Base-by-base conservation (phyloP, 2,888 invertebrate genomes). In the Hirtodrosophila confusa region DNA sequence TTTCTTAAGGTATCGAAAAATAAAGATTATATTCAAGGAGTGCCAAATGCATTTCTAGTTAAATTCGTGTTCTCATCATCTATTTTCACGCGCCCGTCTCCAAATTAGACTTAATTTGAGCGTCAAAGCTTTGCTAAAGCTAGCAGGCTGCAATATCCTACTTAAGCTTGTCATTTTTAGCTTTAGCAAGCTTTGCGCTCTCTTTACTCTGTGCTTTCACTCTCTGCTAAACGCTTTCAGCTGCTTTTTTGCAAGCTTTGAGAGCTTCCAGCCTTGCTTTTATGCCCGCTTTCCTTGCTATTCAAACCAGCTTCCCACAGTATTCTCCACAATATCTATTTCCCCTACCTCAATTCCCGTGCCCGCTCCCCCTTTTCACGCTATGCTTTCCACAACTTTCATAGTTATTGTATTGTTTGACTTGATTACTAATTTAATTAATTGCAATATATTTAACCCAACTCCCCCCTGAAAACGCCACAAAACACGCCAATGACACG, bases 301-400 rank as follows among this genome's bases (percentile, higher is more conserved):
- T 40, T 45, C 47, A 48, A 2, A 37, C 53, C 57, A 75, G 70
- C 72, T 77, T 84, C 53, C 57, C 33, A 40, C 47, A 54, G 49
- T 72, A 53, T 60, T 31, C 17, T 31, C 31, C 9, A 31, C 31
- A 31, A 27, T 27, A 27, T 55, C 31, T 51, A 12, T 40, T 29
- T 60, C 6, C 27, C 40, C 47, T 29, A 41, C 35, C 37, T 27
- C 53, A 17, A 44, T 31, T 29, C 39, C 39, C 33, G 7, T 37
- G 5, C 55, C 56, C 35, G 78, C 69, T 71, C 75, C 89, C 80
- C 78, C 75, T 82, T 80, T 89, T 89, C 89, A 90, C 89, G 84
- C 84, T 89, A 75, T 85, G 80, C 78, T 70, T 31, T 78, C 50
- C 71, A 58, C 65, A 69, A 35, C 39, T 57, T 40, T 50, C 70